Evolutionary conservation across 1,140 invertebrate genomes (phyloP), one percentile per base, ranked within the genome.

Genomic region (Drosophila navojoa): DNA sequence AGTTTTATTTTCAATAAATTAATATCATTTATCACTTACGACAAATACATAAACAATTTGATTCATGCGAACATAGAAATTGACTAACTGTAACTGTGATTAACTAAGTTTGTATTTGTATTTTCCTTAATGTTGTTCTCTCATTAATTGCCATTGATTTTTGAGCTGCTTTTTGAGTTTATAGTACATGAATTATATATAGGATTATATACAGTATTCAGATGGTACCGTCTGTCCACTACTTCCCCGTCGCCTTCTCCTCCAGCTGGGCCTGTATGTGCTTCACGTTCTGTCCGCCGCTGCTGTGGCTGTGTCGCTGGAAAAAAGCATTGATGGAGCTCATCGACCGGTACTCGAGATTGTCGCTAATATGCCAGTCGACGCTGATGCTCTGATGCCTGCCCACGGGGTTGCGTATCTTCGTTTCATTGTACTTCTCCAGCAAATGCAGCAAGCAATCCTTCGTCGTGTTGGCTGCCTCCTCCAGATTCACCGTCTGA

Each of bases 371-470:
- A 55, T 90, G 90, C 79, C 90, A 91, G 50, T 92, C 91, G 19
- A 92, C 85, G 42, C 91, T 90, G 32, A 92, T 92, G 76, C 91
- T 92, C 54, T 92, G 91, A 66, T 92, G 91, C 1, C 91, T 53
- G 0, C 79, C 82, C 47, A 91, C 29, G 0, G 87, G 85, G 73
- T 91, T 92, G 32, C 81, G 81, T 16, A 75, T 76, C 29, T 91
- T 84, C 1, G 82, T 93, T 50, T 95, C 95, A 2, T 95, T 95
- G 95, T 95, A 96, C 90, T 96, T 95, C 61, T 95, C 95, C 35
- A 96, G 86, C 45, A 96, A 91, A 91, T 96, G 94, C 16, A 96
- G 82, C 29, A 96, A 87, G 16, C 96, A 92, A 86, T 96, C 95
- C 91, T 96, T 96, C 9, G 95, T 95, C 70, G 94, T 95, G 67